A percentile compares a stretch with the other conserved stretches of the same genome.
These are phyloP conservation scores for Thecocarcelia acutangulata DNA, from an alignment of 2,888 invertebrate genomes.

Conservation along the genomic window DNA sequence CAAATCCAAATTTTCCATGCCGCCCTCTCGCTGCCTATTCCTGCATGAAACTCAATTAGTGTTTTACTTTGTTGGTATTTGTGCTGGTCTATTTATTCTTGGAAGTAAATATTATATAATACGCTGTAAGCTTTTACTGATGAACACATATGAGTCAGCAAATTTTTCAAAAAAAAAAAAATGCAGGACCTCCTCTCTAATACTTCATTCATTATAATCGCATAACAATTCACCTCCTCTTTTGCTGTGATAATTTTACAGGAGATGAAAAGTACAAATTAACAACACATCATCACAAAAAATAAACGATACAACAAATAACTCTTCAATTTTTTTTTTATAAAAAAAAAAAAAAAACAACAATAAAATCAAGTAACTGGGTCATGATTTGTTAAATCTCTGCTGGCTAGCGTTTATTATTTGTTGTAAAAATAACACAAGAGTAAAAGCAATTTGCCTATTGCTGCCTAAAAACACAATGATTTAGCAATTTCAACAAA, in stretches of 20 bases:
- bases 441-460: slow-evolving; percentile 21
- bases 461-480: slow-evolving; percentile 37
- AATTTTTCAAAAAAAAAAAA: slow-evolving; percentile 21
- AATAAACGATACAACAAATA: slow-evolving; percentile 1
- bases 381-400: slow-evolving; percentile 62
- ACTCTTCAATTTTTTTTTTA: slow-evolving; percentile 20
- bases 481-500: slow-evolving; percentile 51
- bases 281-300: slow-evolving; percentile 53
- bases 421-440: not conserved
- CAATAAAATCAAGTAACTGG: slow-evolving; percentile 53
- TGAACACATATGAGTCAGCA: slow-evolving; percentile 68
- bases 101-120: slow-evolving; percentile 43
- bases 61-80: too few relatives aligned
- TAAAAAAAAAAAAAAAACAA: not conserved
- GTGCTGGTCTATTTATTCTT: slow-evolving; percentile 5
- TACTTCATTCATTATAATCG: slow-evolving; percentile 65
- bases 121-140: slow-evolving; percentile 60
- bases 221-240: slow-evolving; percentile 47
- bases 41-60: too few relatives aligned
- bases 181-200: not conserved
- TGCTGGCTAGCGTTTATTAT: slow-evolving; percentile 17
- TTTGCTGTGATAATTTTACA: slow-evolving; percentile 6
- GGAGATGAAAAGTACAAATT: slow-evolving; percentile 46
- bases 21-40: not conserved
- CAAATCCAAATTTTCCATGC: not conserved